phyloP scores from a whole-genome alignment of 2,888 invertebrate genomes.

The Monoplex corrugatus region DNA sequence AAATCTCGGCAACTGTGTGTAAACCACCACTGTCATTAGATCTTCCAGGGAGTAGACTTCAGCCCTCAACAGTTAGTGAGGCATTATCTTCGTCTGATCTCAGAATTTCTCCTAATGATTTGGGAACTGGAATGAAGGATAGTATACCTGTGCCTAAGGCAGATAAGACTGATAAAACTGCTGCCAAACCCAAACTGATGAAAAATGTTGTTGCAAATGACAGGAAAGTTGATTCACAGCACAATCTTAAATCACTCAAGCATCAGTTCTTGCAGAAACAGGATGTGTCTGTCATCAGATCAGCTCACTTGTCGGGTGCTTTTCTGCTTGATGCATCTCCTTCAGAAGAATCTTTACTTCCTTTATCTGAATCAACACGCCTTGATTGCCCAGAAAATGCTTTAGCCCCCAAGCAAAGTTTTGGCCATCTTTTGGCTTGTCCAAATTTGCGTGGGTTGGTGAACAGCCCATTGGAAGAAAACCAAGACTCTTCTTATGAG shows the following conservation, averaged over 20 bases:
- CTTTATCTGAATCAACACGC: slow-evolving; percentile 71
- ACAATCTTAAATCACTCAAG: not conserved
- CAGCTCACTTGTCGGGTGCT: not conserved
- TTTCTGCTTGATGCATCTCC: slow-evolving; percentile 42
- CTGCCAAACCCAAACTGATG: too few species aligned
- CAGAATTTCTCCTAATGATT: not conserved
- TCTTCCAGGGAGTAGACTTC: not conserved
- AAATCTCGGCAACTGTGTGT: not conserved
- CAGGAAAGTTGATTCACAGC: too few species aligned
- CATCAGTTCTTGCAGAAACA: not conserved
- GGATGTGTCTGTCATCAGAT: slow-evolving; percentile 15
- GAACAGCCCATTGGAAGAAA: not conserved
- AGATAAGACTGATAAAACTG: too few species aligned
- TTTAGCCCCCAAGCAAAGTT: not conserved
- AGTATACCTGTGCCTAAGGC: not conserved
- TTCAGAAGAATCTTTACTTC: slow-evolving; percentile 63
- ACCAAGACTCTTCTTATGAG: slow-evolving; percentile 15
- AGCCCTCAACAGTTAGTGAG: not conserved
- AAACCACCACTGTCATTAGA: not conserved
- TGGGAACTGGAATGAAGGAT: not conserved
- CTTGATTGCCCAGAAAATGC: slow-evolving; percentile 60
- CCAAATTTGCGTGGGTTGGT: not conserved
- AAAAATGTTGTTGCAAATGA: not conserved
- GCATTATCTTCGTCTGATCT: not conserved
- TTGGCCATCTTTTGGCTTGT: slow-evolving; percentile 15